Percentiles rank a stretch among this genome's conserved stretches.
Evolutionary conservation across 2,888 invertebrate genomes (phyloP).

Genomic region (Habrosyne pyritoides): DNA sequence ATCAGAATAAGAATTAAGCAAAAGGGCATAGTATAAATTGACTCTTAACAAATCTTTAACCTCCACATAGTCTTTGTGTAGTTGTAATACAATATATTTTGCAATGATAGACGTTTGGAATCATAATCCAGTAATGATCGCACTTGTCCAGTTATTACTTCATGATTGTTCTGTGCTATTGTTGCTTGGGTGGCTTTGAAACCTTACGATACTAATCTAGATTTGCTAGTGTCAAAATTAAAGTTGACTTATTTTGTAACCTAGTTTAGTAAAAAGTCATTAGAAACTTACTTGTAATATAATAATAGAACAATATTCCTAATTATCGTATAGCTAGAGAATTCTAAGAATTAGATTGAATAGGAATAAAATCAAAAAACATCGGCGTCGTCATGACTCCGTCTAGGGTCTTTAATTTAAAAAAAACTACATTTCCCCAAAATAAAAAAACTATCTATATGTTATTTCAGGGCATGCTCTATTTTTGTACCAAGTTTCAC

Average conservation of each 20-base stretch:
- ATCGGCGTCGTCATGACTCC: too few relatives aligned
- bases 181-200: conserved; percentile 5
- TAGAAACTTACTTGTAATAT: too few relatives aligned
- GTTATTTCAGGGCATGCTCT: too few relatives aligned
- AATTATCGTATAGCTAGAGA: too few relatives aligned
- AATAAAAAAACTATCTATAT: too few relatives aligned
- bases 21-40: not conserved
- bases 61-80: conserved; percentile 10
- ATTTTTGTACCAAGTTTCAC: too few relatives aligned
- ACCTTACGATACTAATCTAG: conserved; percentile 7
- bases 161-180: conserved; percentile 46
- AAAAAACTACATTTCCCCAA: too few relatives aligned
- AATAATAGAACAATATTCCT: too few relatives aligned
- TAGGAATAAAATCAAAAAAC: too few relatives aligned
- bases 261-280: not conserved
- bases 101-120: conserved; percentile 15
- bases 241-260: not conserved
- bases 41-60: conserved; percentile 17
- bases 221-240: not conserved
- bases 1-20: too few relatives aligned
- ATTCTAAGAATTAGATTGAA: too few relatives aligned
- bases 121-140: conserved; percentile 54
- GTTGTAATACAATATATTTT: conserved; percentile 31
- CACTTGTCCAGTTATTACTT: conserved; percentile 55
- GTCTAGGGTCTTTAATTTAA: too few relatives aligned